Conservation (phyloP, 2,888 invertebrate genomes). For the Yponomeuta sedellus region DNA sequence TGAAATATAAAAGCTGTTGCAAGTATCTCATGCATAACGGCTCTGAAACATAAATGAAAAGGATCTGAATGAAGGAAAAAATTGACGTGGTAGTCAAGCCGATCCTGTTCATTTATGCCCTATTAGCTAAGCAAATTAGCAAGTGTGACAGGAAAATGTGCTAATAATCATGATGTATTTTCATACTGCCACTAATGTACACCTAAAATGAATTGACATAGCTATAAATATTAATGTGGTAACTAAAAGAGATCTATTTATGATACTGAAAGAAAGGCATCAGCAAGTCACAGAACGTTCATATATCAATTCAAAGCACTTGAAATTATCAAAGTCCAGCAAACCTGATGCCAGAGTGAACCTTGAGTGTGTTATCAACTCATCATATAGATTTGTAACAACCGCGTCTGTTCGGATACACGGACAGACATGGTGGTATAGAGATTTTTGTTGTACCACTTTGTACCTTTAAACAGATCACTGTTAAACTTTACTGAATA, state of each 20-base stretch:
- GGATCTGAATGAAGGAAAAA: too few relatives aligned
- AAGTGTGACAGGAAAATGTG: not conserved
- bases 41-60: not conserved
- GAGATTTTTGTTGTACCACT: too few relatives aligned
- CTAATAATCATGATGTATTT: not conserved
- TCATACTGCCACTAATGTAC: not conserved
- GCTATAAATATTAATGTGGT: too few relatives aligned
- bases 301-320: not conserved
- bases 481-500: too few relatives aligned
- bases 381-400: not conserved
- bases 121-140: not conserved
- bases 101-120: not conserved
- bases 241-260: not conserved
- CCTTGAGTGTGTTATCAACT: not conserved
- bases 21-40: not conserved
- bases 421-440: not conserved
- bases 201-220: too few relatives aligned
- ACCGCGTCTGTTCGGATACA: not conserved
- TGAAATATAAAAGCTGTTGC: not conserved
- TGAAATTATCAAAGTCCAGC: constrained; percentile 3
- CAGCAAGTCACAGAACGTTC: not conserved
- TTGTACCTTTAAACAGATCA: too few relatives aligned
- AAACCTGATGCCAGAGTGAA: not conserved
- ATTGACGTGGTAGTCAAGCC: too few relatives aligned
- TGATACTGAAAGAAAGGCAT: not conserved